phyloP scores from a whole-genome alignment of 1,140 invertebrate species.

The Lutraria rhynchaena region DNA sequence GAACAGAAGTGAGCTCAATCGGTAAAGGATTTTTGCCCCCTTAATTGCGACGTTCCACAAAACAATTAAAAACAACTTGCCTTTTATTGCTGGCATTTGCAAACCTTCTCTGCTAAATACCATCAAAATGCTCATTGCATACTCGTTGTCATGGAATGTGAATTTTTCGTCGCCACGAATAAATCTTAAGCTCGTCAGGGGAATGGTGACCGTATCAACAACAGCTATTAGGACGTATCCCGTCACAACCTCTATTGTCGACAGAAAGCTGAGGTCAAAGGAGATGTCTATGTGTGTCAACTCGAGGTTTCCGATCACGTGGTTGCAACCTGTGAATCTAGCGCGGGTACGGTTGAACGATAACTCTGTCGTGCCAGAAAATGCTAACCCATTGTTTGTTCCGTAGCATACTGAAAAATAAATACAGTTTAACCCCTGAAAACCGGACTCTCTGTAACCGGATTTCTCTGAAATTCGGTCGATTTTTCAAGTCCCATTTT shows the following conservation, averaged over 20 bases:
- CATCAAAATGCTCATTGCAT: background rate
- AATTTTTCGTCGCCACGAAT: background rate
- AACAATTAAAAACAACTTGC: no score
- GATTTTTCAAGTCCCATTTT: no score
- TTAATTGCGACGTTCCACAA: no score
- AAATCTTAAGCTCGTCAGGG: background rate
- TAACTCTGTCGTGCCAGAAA: background rate
- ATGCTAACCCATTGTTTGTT: slow-evolving; percentile 2
- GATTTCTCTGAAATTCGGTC: no score
- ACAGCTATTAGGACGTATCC: slow-evolving; percentile 11
- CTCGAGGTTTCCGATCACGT: slow-evolving; percentile 9
- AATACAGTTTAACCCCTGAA: no score
- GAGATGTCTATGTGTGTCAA: background rate
- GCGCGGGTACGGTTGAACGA: background rate
- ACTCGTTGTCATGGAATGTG: slow-evolving; percentile 4
- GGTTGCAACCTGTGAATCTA: background rate
- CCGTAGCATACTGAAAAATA: slow-evolving; percentile 20
- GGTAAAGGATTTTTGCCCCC: no score
- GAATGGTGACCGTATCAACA: slow-evolving; percentile 10
- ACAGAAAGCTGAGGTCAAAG: slow-evolving; percentile 16
- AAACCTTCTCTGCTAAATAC: background rate
- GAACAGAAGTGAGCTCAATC: no score
- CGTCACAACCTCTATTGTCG: slow-evolving; percentile 6
- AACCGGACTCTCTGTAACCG: no score
- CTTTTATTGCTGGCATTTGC: slow-evolving; percentile 25